Conservation (phyloP, 2,888 invertebrate genomes). For the Lasioglossum lativentre region DNA sequence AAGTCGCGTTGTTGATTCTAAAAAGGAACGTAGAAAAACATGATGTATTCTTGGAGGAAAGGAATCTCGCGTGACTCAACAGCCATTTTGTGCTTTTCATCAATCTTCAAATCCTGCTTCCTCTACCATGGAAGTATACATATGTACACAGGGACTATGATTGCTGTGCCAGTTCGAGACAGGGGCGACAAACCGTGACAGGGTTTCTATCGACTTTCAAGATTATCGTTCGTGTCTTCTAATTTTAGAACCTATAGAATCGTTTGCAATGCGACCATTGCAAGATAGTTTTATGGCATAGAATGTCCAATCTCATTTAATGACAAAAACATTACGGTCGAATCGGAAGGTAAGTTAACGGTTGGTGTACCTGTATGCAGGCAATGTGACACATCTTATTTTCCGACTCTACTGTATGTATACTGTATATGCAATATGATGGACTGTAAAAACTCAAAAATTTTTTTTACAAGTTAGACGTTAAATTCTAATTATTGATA, state of each 20-base stretch:
- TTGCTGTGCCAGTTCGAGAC: constrained; percentile 55
- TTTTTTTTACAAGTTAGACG: too few species aligned
- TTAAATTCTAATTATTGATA: too few species aligned
- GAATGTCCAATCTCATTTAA: background rate
- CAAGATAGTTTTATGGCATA: background rate
- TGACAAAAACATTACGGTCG: background rate
- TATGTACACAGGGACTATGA: constrained; percentile 14
- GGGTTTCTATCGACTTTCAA: constrained; percentile 22
- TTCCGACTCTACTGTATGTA: too few species aligned
- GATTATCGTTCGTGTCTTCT: constrained; percentile 5
- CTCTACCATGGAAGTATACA: constrained; percentile 6
- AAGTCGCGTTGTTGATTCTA: constrained; percentile 70
- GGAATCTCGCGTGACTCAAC: constrained; percentile 66
- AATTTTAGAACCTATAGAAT: background rate
- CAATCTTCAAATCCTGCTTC: constrained; percentile 47
- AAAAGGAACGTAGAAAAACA: constrained; percentile 14
- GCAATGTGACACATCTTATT: too few species aligned
- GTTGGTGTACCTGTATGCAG: too few species aligned
- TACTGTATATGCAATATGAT: too few species aligned
- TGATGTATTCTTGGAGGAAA: constrained; percentile 19
- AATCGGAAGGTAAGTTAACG: too few species aligned
- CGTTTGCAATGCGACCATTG: background rate
- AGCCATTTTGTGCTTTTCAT: constrained; percentile 42
- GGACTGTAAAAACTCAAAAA: too few species aligned
- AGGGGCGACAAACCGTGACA: constrained; percentile 32